Conservation (phyloP, 2,113 vertebrate genomes). For the Lampris incognitus region DNA sequence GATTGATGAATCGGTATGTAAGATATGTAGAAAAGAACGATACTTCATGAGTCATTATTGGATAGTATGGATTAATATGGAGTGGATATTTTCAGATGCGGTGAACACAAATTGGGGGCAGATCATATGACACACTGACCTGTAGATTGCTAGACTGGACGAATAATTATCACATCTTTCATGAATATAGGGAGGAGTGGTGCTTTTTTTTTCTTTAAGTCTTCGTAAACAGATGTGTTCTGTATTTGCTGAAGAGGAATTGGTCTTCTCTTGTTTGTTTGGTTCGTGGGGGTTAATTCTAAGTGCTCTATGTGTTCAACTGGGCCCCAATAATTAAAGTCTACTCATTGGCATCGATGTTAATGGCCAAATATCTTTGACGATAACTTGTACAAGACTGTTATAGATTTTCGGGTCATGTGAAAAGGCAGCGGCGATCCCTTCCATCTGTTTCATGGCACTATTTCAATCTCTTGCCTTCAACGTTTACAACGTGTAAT, state of each 20-base stretch:
- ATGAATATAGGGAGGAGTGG: no score
- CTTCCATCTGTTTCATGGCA: conserved; percentile 11
- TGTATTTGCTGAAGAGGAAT: no score
- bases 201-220: no score
- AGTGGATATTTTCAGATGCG: not conserved
- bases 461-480: conserved; percentile 27
- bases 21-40: not conserved
- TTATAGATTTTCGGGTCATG: not conserved
- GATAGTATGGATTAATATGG: not conserved
- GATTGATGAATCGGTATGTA: not conserved
- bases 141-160: not conserved
- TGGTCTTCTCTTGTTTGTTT: no score
- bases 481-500: conserved; percentile 43
- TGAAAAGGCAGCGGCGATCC: not conserved
- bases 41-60: not conserved
- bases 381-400: not conserved
- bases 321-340: conserved; percentile 8
- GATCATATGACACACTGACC: not conserved
- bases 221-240: no score
- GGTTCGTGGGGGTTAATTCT: conserved; percentile 21
- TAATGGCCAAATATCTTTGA: conserved; percentile 3
- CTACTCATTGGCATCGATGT: not conserved
- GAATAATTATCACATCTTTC: no score
- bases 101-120: not conserved
- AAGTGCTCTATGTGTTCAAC: not conserved